Evolutionary conservation across 1,140 invertebrate genomes (phyloP).

Genomic region (Oncopeltus fasciatus): DNA sequence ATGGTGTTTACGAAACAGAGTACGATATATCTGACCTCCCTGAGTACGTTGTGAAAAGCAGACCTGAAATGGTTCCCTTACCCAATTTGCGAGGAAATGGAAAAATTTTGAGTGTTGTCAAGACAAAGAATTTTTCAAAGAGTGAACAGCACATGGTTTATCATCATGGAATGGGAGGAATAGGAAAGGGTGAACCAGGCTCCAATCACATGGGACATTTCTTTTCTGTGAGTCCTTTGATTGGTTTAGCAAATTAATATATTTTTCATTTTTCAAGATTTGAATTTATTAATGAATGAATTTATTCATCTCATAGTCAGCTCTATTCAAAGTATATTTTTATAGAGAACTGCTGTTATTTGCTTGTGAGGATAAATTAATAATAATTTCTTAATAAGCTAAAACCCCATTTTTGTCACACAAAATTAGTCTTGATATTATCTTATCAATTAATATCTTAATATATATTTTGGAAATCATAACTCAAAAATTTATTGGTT

Average conservation of each 20-base stretch:
- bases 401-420: too few species aligned
- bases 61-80: conserved; percentile 25
- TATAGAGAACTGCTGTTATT: too few species aligned
- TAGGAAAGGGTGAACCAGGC: conserved; percentile 36
- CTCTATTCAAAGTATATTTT: conserved; percentile 9
- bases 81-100: conserved; percentile 31
- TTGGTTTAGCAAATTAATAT: too few species aligned
- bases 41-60: conserved; percentile 15
- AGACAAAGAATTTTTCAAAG: conserved; percentile 46
- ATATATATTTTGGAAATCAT: too few species aligned
- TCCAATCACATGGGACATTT: conserved; percentile 39
- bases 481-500: too few species aligned
- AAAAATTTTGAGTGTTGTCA: conserved; percentile 42
- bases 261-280: not conserved
- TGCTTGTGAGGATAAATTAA: too few species aligned
- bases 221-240: conserved; percentile 30
- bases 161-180: conserved; percentile 40
- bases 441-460: too few species aligned
- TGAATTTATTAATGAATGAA: not conserved
- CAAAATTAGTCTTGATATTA: too few species aligned
- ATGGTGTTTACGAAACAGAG: conserved; percentile 28
- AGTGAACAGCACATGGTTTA: conserved; percentile 41
- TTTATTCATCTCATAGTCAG: not conserved
- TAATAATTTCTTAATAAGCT: too few species aligned
- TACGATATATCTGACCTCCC: conserved; percentile 27